Conservation (phyloP, 30 jellyfish, hydroid and myxozoan genomes). For the Aurelia aurita region DNA sequence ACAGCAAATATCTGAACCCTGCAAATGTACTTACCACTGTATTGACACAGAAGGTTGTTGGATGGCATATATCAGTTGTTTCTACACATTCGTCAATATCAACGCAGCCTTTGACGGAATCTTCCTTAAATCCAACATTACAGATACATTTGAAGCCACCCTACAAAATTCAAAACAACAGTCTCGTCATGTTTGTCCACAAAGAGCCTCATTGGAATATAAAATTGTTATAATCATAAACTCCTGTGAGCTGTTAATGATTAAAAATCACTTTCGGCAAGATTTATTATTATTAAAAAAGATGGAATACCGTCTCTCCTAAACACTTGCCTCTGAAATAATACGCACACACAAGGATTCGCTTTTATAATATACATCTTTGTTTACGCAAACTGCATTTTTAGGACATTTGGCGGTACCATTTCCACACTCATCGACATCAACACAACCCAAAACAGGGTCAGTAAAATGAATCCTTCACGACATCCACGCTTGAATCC, state of each 20-base stretch:
- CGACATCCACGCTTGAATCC: constrained; percentile 1
- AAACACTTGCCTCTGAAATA: too few species aligned
- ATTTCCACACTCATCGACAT: neutral
- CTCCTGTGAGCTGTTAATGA: too few species aligned
- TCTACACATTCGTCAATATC: constrained; percentile 72
- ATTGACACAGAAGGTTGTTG: constrained; percentile 73
- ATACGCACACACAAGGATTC: too few species aligned
- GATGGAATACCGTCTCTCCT: too few species aligned
- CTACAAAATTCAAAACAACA: constrained; percentile 9
- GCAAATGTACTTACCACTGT: constrained; percentile 32
- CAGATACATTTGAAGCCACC: constrained; percentile 81
- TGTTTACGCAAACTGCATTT: neutral
- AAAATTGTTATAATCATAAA: too few species aligned
- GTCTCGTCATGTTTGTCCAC: too few species aligned
- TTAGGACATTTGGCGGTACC: neutral
- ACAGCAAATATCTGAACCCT: too few species aligned
- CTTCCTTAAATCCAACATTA: constrained; percentile 53
- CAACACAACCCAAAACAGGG: neutral
- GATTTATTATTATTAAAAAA: too few species aligned
- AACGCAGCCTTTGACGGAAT: constrained; percentile 41
- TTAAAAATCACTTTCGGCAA: too few species aligned
- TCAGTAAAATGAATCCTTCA: neutral
- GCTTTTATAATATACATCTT: too few species aligned
- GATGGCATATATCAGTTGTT: constrained; percentile 43
- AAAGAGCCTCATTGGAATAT: too few species aligned